These are phyloP conservation scores for Ancistrus triradiatus DNA, from an alignment of 2,113 vertebrate species.

Conservation along the genomic window DNA sequence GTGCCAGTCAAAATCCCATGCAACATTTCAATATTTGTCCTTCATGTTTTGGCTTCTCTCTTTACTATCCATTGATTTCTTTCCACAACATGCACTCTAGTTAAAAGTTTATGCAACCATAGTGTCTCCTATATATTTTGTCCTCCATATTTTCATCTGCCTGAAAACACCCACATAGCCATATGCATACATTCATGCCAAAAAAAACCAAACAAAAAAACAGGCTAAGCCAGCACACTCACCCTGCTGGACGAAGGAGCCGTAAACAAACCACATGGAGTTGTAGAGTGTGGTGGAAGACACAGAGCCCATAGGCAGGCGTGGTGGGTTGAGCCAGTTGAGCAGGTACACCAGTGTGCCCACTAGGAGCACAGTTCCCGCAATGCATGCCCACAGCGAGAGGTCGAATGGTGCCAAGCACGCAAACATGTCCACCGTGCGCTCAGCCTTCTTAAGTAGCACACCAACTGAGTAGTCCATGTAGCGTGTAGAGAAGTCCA, in stretches of 20 bases:
- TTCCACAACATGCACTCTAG: no score
- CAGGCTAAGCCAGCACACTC: constrained; percentile 48
- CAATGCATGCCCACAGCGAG: constrained; percentile 96
- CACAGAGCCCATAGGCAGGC: constrained; percentile 94
- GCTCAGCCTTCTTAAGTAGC: constrained; percentile 88
- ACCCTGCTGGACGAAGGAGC: constrained; percentile 98
- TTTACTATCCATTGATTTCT: no score
- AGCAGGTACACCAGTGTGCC: constrained; percentile 93
- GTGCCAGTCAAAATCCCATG: no score
- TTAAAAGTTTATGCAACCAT: no score
- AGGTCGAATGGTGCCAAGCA: constrained; percentile 95
- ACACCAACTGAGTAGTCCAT: constrained; percentile 98
- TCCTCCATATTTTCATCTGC: no score
- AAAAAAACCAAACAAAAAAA: no score
- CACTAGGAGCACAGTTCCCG: constrained; percentile 89
- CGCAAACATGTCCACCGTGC: constrained; percentile 96
- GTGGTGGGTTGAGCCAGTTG: constrained; percentile 95
- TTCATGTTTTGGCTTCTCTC: no score
- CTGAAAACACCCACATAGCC: no score
- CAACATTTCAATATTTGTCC: no score
- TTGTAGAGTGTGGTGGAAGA: constrained; percentile 96
- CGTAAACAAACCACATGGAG: constrained; percentile 99
- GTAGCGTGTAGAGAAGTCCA: constrained; percentile 96
- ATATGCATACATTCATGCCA: not conserved
- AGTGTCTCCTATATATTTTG: no score